These are phyloP conservation scores for Drosophila falleni DNA, from an alignment of 2,888 invertebrate genomes.

Conservation along the genomic window DNA sequence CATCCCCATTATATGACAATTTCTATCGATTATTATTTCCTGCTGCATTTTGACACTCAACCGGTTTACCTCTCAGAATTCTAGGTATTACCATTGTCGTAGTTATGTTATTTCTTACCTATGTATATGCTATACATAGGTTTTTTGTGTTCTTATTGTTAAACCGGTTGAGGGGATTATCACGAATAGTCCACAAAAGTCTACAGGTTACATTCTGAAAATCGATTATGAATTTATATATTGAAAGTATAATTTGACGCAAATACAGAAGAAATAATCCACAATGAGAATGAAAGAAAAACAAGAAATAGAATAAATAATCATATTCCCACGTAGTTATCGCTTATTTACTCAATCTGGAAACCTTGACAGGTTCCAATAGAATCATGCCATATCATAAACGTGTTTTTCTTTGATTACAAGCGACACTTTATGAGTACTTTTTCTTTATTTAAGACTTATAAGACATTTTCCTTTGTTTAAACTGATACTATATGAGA, in stretches of 20 bases:
- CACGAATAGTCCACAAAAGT: constrained; percentile 28
- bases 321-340: constrained; percentile 19
- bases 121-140: constrained; percentile 46
- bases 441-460: constrained; percentile 20
- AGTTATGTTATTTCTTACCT: constrained; percentile 35
- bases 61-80: constrained; percentile 30
- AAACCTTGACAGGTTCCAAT: constrained; percentile 39
- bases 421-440: constrained; percentile 21
- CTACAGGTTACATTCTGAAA: constrained; percentile 49
- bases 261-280: constrained; percentile 3
- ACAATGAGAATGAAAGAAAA: constrained; percentile 9
- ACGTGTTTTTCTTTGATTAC: constrained; percentile 41
- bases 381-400: constrained; percentile 20
- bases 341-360: constrained; percentile 18
- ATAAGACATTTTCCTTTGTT: constrained; percentile 37
- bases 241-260: constrained; percentile 16
- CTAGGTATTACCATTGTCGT: constrained; percentile 33
- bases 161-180: constrained; percentile 61
- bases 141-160: constrained; percentile 11
- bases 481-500: constrained; percentile 6
- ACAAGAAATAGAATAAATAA: constrained; percentile 1
- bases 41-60: constrained; percentile 48
- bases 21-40: constrained; percentile 38
- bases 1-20: constrained; percentile 1
- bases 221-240: constrained; percentile 16